Conservation (phyloP, 2,888 invertebrate genomes). For the Pegoplata infirma region DNA sequence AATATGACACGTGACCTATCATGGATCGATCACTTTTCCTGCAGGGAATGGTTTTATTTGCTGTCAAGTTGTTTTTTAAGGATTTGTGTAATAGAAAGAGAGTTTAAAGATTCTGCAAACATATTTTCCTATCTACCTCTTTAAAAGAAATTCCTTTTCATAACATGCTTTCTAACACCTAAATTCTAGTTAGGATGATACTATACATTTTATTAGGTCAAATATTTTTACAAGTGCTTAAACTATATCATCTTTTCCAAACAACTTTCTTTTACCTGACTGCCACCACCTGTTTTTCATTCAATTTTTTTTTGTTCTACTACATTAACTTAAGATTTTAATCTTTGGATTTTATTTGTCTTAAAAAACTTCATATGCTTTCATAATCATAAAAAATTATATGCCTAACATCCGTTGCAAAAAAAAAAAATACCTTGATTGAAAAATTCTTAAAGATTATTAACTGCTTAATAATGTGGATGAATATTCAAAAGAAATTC, state of each 20-base stretch:
- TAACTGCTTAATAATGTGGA: slow-evolving; percentile 4
- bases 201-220: not conserved
- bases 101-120: no score
- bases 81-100: no score
- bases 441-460: not conserved
- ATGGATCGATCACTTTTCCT: no score
- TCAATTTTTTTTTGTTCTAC: not conserved
- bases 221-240: not conserved
- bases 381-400: slow-evolving; percentile 25
- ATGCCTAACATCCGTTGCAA: slow-evolving; percentile 17
- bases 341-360: not conserved
- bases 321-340: not conserved
- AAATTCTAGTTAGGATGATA: not conserved
- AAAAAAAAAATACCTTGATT: not conserved
- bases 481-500: slow-evolving; percentile 9
- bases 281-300: slow-evolving; percentile 2
- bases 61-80: no score
- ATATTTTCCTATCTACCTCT: no score
- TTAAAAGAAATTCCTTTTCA: not conserved
- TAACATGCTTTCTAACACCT: not conserved
- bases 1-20: no score
- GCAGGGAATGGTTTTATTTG: no score
- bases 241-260: slow-evolving; percentile 44
- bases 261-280: slow-evolving; percentile 52
- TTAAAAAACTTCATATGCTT: slow-evolving; percentile 17